Conservation (phyloP, 2,113 vertebrate genomes). For the Callospermophilus lateralis region DNA sequence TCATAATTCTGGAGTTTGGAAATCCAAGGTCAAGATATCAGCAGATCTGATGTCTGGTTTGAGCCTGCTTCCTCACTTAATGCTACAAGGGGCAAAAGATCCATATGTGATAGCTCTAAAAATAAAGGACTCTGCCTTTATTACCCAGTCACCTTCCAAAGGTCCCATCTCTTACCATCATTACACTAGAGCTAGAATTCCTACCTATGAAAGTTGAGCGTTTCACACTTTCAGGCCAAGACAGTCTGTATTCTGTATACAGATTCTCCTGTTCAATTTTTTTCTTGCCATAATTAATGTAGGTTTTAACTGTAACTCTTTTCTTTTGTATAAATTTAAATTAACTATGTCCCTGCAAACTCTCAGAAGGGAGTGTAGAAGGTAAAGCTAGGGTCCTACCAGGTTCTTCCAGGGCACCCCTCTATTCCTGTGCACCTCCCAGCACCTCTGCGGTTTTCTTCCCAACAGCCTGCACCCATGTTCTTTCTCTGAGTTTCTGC, state of each 20-base stretch:
- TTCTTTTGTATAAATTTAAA: not conserved
- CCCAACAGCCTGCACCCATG: accelerated
- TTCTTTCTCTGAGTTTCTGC: accelerated
- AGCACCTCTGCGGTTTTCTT: not conserved
- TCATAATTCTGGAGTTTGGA: not conserved
- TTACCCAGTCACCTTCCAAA: accelerated
- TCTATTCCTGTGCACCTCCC: no score
- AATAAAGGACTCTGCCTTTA: not conserved
- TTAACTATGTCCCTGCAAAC: not conserved
- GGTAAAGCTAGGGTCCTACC: accelerated
- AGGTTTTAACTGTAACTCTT: not conserved
- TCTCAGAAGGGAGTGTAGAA: not conserved
- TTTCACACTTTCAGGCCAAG: not conserved
- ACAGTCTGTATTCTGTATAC: not conserved
- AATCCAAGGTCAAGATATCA: not conserved
- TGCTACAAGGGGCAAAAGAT: not conserved
- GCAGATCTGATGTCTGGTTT: not conserved
- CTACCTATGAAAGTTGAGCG: not conserved
- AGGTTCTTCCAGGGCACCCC: accelerated
- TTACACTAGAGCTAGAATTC: not conserved
- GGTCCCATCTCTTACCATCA: not conserved
- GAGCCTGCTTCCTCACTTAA: not conserved
- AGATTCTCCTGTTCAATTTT: not conserved
- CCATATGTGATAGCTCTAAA: no score
- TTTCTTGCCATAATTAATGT: not conserved